Conservation (phyloP, 2,888 invertebrate species). For the Creontiades dilutus region DNA sequence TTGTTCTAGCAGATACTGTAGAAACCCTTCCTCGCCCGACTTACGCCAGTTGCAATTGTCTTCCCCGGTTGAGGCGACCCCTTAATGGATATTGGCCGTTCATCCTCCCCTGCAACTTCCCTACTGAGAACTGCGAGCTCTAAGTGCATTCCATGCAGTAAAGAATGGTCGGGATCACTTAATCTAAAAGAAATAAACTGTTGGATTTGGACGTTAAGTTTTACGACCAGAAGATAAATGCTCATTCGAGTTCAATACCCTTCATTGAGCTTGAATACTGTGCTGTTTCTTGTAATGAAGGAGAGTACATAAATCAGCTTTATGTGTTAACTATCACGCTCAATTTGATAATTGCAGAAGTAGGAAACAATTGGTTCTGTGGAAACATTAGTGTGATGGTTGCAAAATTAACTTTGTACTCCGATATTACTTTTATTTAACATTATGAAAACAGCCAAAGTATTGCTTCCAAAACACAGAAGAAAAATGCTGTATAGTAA, state of each 20-base stretch:
- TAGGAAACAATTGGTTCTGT: too few relatives aligned
- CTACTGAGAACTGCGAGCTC: neutral
- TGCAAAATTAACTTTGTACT: too few relatives aligned
- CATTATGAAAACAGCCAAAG: too few relatives aligned
- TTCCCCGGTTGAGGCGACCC: neutral
- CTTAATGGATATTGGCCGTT: slow-evolving; percentile 59
- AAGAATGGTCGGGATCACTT: slow-evolving; percentile 9
- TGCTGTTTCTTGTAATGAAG: neutral
- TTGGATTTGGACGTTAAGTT: slow-evolving; percentile 21
- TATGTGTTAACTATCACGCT: too few relatives aligned
- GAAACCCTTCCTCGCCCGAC: neutral
- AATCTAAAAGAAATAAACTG: neutral
- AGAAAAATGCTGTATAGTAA: too few relatives aligned
- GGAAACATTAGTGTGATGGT: too few relatives aligned
- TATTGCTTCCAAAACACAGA: too few relatives aligned
- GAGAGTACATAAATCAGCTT: too few relatives aligned
- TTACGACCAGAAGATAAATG: neutral
- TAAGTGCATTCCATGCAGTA: slow-evolving; percentile 16
- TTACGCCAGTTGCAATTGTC: neutral
- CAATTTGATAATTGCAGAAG: too few relatives aligned
- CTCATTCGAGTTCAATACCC: neutral
- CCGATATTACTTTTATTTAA: too few relatives aligned
- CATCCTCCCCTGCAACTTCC: neutral
- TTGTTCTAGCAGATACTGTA: neutral
- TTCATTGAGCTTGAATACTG: neutral